Percentiles rank a stretch among this genome's conserved stretches.
Evolutionary conservation across 2,797 vertebrate species (phyloP).

Genomic region (Spondyliosoma cantharus): DNA sequence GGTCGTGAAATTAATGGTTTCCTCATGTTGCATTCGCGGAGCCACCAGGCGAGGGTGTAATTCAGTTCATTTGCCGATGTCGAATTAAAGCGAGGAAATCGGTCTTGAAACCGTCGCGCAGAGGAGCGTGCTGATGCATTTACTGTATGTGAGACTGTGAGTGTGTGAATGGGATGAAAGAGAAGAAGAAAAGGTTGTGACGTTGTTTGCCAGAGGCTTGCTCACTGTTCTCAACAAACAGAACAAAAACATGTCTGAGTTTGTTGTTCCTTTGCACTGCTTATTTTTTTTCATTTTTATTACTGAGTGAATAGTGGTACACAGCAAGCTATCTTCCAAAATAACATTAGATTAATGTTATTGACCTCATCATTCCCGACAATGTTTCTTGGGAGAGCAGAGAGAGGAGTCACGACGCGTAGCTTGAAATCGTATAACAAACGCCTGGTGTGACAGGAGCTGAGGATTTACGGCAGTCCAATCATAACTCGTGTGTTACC

Average conservation of each 20-base stretch:
- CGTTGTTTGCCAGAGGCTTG: constrained; percentile 60
- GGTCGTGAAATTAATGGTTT: constrained; percentile 71
- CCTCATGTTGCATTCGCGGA: constrained; percentile 74
- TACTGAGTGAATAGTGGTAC: constrained; percentile 70
- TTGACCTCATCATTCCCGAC: constrained; percentile 67
- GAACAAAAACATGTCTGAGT: constrained; percentile 67
- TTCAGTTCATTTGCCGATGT: constrained; percentile 54
- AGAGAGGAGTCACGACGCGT: constrained; percentile 54
- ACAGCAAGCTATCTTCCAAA: constrained; percentile 77
- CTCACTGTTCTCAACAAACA: constrained; percentile 76
- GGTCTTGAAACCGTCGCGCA: constrained; percentile 31
- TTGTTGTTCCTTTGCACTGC: constrained; percentile 81
- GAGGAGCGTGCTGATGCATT: constrained; percentile 47
- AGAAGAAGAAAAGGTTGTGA: constrained; percentile 36
- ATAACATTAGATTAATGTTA: constrained; percentile 76
- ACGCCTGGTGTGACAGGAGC: constrained; percentile 40
- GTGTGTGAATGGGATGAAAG: constrained; percentile 59
- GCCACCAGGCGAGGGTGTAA: constrained; percentile 53
- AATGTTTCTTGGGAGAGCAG: constrained; percentile 44
- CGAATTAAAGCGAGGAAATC: constrained; percentile 52
- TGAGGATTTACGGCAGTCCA: constrained; percentile 32
- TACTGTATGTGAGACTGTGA: constrained; percentile 45
- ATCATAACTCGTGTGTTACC: constrained; percentile 26
- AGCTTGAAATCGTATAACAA: constrained; percentile 58
- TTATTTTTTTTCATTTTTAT: constrained; percentile 58